Base-by-base conservation (phyloP, 1,140 invertebrate species). In the Macrobrachium rosenbergii region DNA sequence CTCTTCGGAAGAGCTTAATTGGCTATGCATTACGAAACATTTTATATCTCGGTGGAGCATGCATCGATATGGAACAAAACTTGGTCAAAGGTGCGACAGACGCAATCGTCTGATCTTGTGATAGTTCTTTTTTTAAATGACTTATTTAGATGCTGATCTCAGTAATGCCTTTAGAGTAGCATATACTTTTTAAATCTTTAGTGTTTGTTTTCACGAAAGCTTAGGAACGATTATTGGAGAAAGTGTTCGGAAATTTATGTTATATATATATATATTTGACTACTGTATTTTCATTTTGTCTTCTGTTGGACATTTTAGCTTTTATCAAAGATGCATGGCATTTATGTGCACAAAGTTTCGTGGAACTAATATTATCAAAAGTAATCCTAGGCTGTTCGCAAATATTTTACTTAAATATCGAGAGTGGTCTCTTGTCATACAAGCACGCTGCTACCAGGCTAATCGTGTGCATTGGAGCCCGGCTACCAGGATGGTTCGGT, bases 111-210 rank as follows among this genome's bases (percentile, higher is more conserved):
- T 85, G 52, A 43, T 77, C 21, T 67, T 86, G 83, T 86, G 77
- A 86, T 86, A 86, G 23, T 72, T 23, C 17, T 80, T 23, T 86
- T 73, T 28, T 72, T 80, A 37, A 3, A 45, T 76, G n/a, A 77
- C 64, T 79, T 79, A 64, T 28, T 59, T 80, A 86, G 59, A 82
- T 73, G 81, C 78, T 86, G 83, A 86, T 86, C 83, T 86, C 83
- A 86, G 77, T 86, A 86, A 80, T 86, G 76, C 52, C 75, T 79
- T 58, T 85, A 52, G 64, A 64, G 59, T 45, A 21, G 43, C 17
- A 37, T 58, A 77, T 77, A n/a, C 75, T 77, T 75, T 52, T 45
- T 58, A 58, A 77, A 58, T 23, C 21, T 77, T 77, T 52, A n/a
- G 21, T 14, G 43, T 45, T 52, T 58, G 5, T 19, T 52, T 52